These are phyloP conservation scores for Chymomyza amoena DNA, from an alignment of 2,888 invertebrate genomes.

Conservation along the genomic window DNA sequence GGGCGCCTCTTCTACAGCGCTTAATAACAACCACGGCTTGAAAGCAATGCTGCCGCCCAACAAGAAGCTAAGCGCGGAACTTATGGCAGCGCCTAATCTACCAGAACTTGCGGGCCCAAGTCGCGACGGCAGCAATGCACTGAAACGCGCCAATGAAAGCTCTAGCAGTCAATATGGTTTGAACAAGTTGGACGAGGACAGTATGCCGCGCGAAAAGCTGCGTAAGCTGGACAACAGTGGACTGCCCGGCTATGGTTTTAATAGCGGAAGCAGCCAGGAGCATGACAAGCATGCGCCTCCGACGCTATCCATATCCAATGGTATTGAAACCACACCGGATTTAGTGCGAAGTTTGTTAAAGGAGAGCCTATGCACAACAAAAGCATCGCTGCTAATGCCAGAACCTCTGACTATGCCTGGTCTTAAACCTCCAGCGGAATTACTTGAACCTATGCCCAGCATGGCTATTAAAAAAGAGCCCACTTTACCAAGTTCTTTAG, in stretches of 20 bases:
- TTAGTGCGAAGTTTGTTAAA: constrained; percentile 85
- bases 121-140: constrained; percentile 36
- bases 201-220: constrained; percentile 71
- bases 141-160: constrained; percentile 69
- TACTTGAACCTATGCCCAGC: constrained; percentile 69
- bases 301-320: constrained; percentile 80
- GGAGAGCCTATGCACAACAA: constrained; percentile 81
- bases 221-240: constrained; percentile 68
- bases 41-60: constrained; percentile 58
- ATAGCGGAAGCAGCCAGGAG: background rate
- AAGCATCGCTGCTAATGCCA: constrained; percentile 67
- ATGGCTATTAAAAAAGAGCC: constrained; percentile 46
- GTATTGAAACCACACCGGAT: constrained; percentile 86
- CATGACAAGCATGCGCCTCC: constrained; percentile 61
- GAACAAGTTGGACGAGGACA: constrained; percentile 66
- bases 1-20: background rate
- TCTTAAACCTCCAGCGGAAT: constrained; percentile 73
- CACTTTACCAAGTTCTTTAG: constrained; percentile 67
- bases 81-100: constrained; percentile 42
- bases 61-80: constrained; percentile 49
- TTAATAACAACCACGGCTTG: constrained; percentile 21
- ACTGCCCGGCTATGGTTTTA: constrained; percentile 28
- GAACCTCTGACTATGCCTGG: constrained; percentile 69
- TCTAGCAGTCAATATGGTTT: constrained; percentile 50
- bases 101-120: constrained; percentile 54